A percentile compares a stretch with the other conserved stretches of the same genome.
Evolutionary conservation across 2,888 invertebrate genomes (phyloP).

Genomic region (Hydriomena furcata): DNA sequence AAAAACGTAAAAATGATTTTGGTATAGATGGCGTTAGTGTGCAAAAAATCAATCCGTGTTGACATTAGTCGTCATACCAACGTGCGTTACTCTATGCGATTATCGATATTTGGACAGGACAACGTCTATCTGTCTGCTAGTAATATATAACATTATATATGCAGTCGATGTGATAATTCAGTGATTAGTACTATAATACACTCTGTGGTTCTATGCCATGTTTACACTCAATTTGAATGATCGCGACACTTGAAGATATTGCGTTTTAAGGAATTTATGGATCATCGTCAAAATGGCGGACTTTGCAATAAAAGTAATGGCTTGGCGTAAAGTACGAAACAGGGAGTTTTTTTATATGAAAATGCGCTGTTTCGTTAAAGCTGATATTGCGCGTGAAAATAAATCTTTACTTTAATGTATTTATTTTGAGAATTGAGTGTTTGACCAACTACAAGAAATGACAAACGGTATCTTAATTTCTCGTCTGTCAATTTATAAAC

Average conservation of each 20-base stretch:
- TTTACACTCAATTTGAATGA: conserved; percentile 31
- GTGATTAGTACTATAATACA: background rate
- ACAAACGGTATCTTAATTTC: too few species aligned
- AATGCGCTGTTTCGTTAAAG: background rate
- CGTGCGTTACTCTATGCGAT: too few species aligned
- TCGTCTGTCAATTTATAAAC: too few species aligned
- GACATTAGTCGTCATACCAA: too few species aligned
- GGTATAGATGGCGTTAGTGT: too few species aligned
- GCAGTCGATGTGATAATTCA: background rate
- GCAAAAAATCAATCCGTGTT: too few species aligned
- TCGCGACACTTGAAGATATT: conserved; percentile 25
- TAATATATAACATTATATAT: too few species aligned
- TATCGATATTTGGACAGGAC: too few species aligned
- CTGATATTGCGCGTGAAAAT: background rate
- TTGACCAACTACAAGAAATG: too few species aligned
- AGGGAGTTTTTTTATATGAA: conserved; percentile 15
- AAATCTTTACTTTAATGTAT: background rate
- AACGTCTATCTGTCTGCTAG: too few species aligned
- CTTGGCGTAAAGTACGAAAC: conserved; percentile 22
- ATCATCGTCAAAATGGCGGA: conserved; percentile 23
- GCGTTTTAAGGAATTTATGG: conserved; percentile 28
- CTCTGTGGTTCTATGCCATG: conserved; percentile 10
- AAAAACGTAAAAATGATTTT: too few species aligned
- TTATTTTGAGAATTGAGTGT: too few species aligned
- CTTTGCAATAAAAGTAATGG: conserved; percentile 31